Base-by-base conservation (phyloP, 64 coral and sea anemone species). In the Stichodactyla helianthus region DNA sequence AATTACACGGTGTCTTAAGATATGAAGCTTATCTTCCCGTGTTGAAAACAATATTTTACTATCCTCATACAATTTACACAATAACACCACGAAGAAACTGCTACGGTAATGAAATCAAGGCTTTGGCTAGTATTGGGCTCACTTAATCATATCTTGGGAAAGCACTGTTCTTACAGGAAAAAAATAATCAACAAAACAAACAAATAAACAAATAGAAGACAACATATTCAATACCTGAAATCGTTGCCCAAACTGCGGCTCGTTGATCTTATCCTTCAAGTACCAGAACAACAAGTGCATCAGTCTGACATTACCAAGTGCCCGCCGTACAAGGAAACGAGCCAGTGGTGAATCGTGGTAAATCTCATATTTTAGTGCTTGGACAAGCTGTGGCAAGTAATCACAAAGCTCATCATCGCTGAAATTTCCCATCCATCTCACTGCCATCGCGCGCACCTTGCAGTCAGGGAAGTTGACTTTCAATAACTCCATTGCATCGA, bases 301-400 rank as follows among this genome's bases (percentile, higher is more conserved):
- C 27, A 99, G 88, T 25, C 97, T 74, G 14, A 89, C 88, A 31
- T 91, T 99, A 53, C 88, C 71, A 60, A 99, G 97, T 58, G 97
- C 90, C n/a, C 97, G 87, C 27, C 88, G 84, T 6, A 99, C 51
- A 2, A 99, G 93, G 28, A 99, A 99, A 5, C 82, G 90, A 27
- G 89, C 91, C 19, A 99, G 89, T 7, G 97, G 82, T 2, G 97
- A 99, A 83, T 99, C 91, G 52, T 99, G 97, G 64, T 95, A 99
- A 52, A 94, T 99, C 84, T 99, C 97, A 83, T 99, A 99, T 58
- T 99, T 99, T 20, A 99, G 79, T 19, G 97, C 97, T 87, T 99
- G 97, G 52, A 99, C 97, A 25, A 99, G 82, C 56, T 99, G 97
- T 27, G 97, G 97, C 10, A 99, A 82, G 51, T 99, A 99, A 60